Evolutionary conservation across 23 tunicate species (phyloP), one percentile per base, ranked within the genome.

Genomic region (Halocynthia roretzi): DNA sequence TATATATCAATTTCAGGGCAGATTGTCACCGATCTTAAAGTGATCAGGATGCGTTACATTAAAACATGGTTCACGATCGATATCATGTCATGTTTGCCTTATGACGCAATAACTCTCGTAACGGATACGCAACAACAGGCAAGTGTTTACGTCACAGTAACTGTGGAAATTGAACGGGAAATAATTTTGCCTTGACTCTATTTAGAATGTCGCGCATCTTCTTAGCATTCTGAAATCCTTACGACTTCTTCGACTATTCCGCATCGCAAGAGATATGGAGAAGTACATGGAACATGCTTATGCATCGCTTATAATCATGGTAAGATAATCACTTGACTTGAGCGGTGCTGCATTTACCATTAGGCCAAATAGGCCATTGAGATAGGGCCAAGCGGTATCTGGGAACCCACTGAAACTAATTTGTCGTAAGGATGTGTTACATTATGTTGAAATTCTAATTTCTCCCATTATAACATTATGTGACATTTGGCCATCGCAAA

Each of bases 211-310:
- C 44, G 76, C 96, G 6, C 72, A 61, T 54, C 51, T 89, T 22
- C 82, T 89, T 51, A 70, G 88, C 7, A 80, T 72, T 5, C 60
- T 89, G 74, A 89, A 84, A 68, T 76, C 88, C 17, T 89, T 81
- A 52, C 79, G 88, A 14, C 64, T 89, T 52, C 66, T 89, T 7
- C 84, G 96, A 4, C 56, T 89, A 65, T 74, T 89, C 9, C 81
- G 96, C 7, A 89, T 89, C 6, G 96, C 96, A 10, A 67, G 88
- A 8, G 88, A 84, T 56, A 60, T 84, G 10, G 96, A 83, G 50
- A 72, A 88, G 8, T 89, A 89, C 51, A 50, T 89, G 78, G 81
- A 78, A 15, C 85, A 76, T 54, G 78, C 88, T 1, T 89, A 80
- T 80, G 88, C 96, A 9, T 79, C 88, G 8, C 69, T 89, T 49